phyloP scores from a whole-genome alignment of 2,113 vertebrate genomes.

The Hemiscyllium ocellatum region DNA sequence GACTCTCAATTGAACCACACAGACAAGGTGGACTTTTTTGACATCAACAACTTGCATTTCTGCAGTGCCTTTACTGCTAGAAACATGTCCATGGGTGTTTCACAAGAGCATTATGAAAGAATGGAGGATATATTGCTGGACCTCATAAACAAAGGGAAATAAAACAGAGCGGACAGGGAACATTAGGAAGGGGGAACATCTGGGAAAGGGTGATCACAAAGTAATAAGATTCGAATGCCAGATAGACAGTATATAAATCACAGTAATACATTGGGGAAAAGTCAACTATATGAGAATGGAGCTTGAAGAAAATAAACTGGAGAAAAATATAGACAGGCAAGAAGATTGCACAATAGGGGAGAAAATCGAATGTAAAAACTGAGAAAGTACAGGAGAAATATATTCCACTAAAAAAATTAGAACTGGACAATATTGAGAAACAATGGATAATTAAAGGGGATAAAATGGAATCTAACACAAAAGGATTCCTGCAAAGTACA shows the following conservation, averaged over 20 bases:
- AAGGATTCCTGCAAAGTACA: no score
- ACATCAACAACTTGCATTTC: neutral
- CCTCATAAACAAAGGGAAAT: neutral
- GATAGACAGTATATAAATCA: neutral
- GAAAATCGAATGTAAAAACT: neutral
- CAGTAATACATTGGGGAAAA: neutral
- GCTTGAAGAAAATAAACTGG: neutral
- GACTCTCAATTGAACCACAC: neutral
- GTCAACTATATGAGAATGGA: neutral
- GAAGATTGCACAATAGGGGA: neutral
- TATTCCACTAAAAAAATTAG: neutral
- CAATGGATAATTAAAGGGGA: no score
- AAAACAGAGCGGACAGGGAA: neutral
- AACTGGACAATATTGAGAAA: neutral
- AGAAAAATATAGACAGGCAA: neutral
- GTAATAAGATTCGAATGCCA: neutral
- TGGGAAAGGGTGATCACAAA: neutral
- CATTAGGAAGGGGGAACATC: neutral
- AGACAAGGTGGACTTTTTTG: neutral
- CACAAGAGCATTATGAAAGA: neutral
- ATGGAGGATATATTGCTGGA: neutral
- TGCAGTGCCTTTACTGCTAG: neutral
- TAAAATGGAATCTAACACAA: no score
- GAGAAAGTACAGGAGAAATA: neutral
- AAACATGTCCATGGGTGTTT: neutral